phyloP scores from a whole-genome alignment of 2,888 invertebrate genomes.

The Parascotia fuliginaria region DNA sequence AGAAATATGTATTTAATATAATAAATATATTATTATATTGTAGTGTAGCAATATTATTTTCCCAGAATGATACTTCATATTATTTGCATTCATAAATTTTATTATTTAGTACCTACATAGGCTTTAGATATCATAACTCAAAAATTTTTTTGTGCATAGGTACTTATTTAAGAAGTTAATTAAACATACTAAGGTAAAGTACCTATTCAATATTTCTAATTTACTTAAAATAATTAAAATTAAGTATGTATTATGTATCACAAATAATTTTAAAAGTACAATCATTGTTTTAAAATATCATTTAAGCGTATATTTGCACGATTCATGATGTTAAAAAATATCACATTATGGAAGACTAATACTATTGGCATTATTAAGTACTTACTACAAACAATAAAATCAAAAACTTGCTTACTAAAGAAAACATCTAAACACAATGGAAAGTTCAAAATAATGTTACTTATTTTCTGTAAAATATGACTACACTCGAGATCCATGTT shows the following conservation, averaged over 20 bases:
- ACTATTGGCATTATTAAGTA: conserved; percentile 8
- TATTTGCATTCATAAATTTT: conserved; percentile 11
- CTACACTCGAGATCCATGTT: conserved; percentile 70
- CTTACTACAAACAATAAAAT: conserved; percentile 11
- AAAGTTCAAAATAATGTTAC: conserved; percentile 10
- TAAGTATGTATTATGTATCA: conserved; percentile 31
- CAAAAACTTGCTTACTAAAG: not conserved
- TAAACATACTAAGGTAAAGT: conserved; percentile 36
- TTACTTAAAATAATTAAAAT: conserved; percentile 20
- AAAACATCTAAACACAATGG: conserved; percentile 15
- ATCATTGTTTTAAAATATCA: conserved; percentile 4
- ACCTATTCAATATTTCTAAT: conserved; percentile 32
- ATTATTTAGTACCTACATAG: conserved; percentile 8
- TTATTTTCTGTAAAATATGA: conserved; percentile 49
- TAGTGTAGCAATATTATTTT: conserved; percentile 11
- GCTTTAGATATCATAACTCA: no score
- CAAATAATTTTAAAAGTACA: conserved; percentile 27
- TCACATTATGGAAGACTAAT: conserved; percentile 41
- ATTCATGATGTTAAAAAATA: conserved; percentile 27
- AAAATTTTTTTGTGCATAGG: conserved; percentile 50
- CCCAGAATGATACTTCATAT: conserved; percentile 3
- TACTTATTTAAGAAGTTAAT: conserved; percentile 56
- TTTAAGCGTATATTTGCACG: conserved; percentile 8
- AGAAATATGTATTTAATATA: conserved; percentile 31
- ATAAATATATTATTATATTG: conserved; percentile 27